Base-by-base conservation (phyloP, 2,888 invertebrate species). In the Hemicrepidius hirtus region DNA sequence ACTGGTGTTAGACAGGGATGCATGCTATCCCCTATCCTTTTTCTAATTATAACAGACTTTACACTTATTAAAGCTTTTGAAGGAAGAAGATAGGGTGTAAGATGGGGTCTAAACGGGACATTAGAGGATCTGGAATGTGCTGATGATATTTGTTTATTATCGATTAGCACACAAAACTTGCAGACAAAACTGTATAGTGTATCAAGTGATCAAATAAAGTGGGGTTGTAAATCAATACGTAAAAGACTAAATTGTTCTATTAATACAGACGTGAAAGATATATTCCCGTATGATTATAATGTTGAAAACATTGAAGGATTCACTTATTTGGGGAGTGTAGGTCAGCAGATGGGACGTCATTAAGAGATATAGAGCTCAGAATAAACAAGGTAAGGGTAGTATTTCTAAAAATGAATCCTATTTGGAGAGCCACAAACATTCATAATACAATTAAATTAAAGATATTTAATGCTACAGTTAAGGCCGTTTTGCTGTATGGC, bases 221-320 rank as follows among this genome's bases (percentile, higher is more conserved):
- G 2, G 24, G 24, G 24, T 2, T 3, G 24, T 16, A 44, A 44
- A 16, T 13, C 1, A 3, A 44, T 13, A 16, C 7, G 13, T 44
- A 44, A 44, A 44, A 13, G 7, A 16, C 24, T 24, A 24, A 37
- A 2, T 44, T 13, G 3, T 44, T 13, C 3, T 44, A n/a, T n/a
- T n/a, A n/a, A n/a, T n/a, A 44, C 13, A 44, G 41, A 44, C 6
- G 41, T 44, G 41, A 44, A 3, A 13, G 41, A 44, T 44, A 44
- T 44, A 44, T 13, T 16, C 13, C 16, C 16, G 41, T 13, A 44
- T 16, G 16, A 44, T 16, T 16, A 44, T 7, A 44, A 44, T 44
- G 16, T 44, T 44, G 41, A 44, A 44, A 44, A 44, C 41, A 16
- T 44, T 44, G 41, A 13, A 44, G 13, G 16, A 44, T 44, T 44